Evolutionary conservation across 2,888 invertebrate genomes (phyloP), one percentile per base, ranked within the genome.

Genomic region (Hipparchia semele): DNA sequence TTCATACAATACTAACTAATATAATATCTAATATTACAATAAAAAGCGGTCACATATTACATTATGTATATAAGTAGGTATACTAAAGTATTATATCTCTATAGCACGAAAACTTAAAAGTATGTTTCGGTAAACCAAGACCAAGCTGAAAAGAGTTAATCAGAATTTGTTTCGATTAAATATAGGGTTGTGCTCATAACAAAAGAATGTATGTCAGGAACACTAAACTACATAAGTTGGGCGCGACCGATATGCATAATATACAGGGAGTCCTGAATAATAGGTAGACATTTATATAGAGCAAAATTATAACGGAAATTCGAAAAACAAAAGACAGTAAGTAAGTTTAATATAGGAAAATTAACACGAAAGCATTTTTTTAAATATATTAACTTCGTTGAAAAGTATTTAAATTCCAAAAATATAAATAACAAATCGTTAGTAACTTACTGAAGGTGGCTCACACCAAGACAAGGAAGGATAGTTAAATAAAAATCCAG

Each of bases 91-190:
- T 54, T 71, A 68, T 73, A 64, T 51, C 67, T 70, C 73, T 73
- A 72, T 71, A 73, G 76, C 76, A 74, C 73, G 77, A 79, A 74
- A 89, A 86, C 80, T 81, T 79, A 78, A 84, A 87, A 76, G 72
- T 79, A 89, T 87, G 88, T 86, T 84, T 89, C 88, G 84, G 85
- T 82, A 93, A 94, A 92, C 90, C 94, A 94, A 94, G 94, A 94
- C 94, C 94, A 94, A 94, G 94, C 94, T 93, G 93, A 94, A 94
- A 93, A 92, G 94, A 94, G 94, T 94, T 94, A 93, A 92, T 94
- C 88, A 94, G 94, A 94, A 93, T 93, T 89, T 89, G 82, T 87
- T 85, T 90, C 84, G 80, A 82, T 82, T 85, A 86, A 85, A 80
- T 87, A 88, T 89, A 89, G 88, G 85, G 85, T 87, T 87, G 92